These are phyloP conservation scores for Pogonomyrmex californicus DNA, from an alignment of 1,140 invertebrate species.

Conservation along the genomic window DNA sequence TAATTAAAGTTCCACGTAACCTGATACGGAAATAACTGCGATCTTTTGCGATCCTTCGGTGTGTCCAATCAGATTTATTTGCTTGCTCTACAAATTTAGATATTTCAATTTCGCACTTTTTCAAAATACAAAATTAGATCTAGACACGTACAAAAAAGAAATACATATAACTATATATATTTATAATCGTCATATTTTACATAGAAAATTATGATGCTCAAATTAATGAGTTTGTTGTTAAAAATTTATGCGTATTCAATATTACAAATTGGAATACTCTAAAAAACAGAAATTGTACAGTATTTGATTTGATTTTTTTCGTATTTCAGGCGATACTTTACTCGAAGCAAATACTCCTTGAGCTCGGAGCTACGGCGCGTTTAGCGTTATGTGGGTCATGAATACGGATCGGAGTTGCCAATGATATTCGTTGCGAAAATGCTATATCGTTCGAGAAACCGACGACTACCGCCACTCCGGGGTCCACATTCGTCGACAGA, in stretches of 20 bases:
- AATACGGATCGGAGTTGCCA: slow-evolving; percentile 15
- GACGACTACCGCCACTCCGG: neutral
- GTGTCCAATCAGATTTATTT: neutral
- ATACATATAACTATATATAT: neutral
- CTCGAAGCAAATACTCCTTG: neutral
- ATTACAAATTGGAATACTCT: too few species aligned
- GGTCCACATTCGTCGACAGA: slow-evolving; percentile 12
- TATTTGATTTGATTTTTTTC: neutral
- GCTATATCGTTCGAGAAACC: neutral
- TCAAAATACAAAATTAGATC: neutral
- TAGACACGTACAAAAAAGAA: neutral
- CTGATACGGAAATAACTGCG: neutral
- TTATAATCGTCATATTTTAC: neutral
- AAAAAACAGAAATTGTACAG: neutral
- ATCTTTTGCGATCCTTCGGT: slow-evolving; percentile 8
- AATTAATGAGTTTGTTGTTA: neutral
- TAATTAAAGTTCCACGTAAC: slow-evolving; percentile 23
- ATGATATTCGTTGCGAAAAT: slow-evolving; percentile 24
- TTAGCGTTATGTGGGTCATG: slow-evolving; percentile 17
- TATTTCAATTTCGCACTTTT: neutral
- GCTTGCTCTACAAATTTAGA: neutral
- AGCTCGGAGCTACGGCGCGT: neutral
- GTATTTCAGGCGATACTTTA: neutral
- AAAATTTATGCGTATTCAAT: neutral
- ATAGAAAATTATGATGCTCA: neutral